Percentiles rank a stretch among this genome's conserved stretches.
Conservation (phyloP, 1,140 invertebrate genomes). For the Manduca sexta region DNA sequence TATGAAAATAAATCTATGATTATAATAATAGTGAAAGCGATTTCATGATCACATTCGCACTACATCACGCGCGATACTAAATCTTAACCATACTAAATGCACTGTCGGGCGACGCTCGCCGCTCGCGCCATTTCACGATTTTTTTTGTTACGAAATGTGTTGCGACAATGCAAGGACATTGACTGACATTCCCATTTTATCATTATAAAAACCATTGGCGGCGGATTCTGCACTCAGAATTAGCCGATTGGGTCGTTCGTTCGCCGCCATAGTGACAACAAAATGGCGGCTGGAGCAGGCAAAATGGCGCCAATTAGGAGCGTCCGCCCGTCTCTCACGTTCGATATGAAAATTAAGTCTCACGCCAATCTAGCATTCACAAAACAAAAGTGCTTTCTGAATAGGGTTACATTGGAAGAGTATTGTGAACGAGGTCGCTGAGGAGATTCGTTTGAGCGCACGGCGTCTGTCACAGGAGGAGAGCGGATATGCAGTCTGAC, state of each 20-base stretch:
- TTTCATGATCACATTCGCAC: conserved; percentile 50
- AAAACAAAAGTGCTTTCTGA: too few relatives aligned
- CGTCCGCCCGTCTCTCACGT: conserved; percentile 22
- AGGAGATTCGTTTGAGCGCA: conserved; percentile 25
- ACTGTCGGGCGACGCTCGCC: conserved; percentile 27
- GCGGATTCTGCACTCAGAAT: conserved; percentile 46
- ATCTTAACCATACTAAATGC: conserved; percentile 61
- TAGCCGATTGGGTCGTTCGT: conserved; percentile 52
- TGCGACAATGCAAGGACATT: conserved; percentile 46
- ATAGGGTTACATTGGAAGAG: conserved; percentile 34
- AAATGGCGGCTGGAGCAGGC: conserved; percentile 25
- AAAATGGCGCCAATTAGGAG: conserved; percentile 33
- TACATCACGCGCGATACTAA: conserved; percentile 31
- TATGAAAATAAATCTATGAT: conserved; percentile 32
- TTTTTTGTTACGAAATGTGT: conserved; percentile 55
- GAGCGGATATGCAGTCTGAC: too few relatives aligned
- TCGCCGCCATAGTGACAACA: conserved; percentile 37
- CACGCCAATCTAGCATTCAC: conserved; percentile 18
- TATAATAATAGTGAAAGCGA: conserved; percentile 49
- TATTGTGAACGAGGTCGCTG: conserved; percentile 29
- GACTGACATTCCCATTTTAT: conserved; percentile 50
- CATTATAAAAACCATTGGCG: conserved; percentile 35
- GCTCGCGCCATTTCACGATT: conserved; percentile 17
- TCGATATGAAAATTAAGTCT: conserved; percentile 32
- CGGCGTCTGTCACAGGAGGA: too few relatives aligned